A percentile compares a stretch with the other conserved stretches of the same genome.
Conservation (phyloP, 2,888 invertebrate genomes). For the Tethea ocularis region DNA sequence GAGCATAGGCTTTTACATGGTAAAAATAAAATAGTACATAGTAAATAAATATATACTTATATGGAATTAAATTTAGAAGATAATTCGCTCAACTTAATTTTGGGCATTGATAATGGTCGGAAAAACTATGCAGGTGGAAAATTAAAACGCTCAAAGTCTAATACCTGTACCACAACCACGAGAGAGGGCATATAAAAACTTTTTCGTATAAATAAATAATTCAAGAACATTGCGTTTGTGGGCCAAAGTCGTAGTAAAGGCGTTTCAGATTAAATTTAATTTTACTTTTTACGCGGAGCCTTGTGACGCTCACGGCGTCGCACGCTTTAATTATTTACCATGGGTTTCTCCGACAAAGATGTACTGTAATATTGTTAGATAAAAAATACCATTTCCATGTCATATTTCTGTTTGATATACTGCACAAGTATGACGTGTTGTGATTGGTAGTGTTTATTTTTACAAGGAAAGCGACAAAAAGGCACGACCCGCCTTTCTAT, state of each 20-base stretch:
- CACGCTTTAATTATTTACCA: slow-evolving; percentile 39
- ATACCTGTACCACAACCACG: slow-evolving; percentile 14
- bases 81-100: too few relatives aligned
- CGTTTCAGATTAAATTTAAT: slow-evolving; percentile 44
- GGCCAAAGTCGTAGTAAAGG: slow-evolving; percentile 35
- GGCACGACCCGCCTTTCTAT: too few relatives aligned
- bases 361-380: not conserved
- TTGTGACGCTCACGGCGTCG: slow-evolving; percentile 6
- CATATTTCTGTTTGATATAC: not conserved
- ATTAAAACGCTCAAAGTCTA: not conserved
- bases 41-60: too few relatives aligned
- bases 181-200: slow-evolving; percentile 50
- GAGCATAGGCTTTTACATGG: too few relatives aligned
- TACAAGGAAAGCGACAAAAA: too few relatives aligned
- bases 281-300: slow-evolving; percentile 31
- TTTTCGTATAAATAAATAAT: slow-evolving; percentile 58
- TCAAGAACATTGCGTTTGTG: slow-evolving; percentile 42
- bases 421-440: not conserved
- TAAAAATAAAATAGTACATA: too few relatives aligned
- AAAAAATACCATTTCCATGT: not conserved
- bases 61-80: too few relatives aligned
- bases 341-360: slow-evolving; percentile 4
- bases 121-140: too few relatives aligned
- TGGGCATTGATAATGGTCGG: too few relatives aligned
- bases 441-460: too few relatives aligned